Conservation (phyloP, 1,140 invertebrate species). For the Caligus rogercresseyi region DNA sequence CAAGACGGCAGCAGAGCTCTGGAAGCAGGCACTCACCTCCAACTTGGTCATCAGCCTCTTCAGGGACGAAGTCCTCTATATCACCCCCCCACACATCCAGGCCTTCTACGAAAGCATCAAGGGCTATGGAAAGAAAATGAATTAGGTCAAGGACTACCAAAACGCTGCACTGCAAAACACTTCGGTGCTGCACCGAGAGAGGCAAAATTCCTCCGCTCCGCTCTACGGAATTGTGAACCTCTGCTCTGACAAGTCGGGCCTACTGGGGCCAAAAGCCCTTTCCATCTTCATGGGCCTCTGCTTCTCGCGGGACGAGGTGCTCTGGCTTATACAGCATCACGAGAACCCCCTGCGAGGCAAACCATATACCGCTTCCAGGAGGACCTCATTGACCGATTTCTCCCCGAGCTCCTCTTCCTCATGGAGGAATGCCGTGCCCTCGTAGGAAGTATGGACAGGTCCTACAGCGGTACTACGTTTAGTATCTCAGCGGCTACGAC, state of each 20-base stretch:
- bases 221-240: slow-evolving; percentile 87
- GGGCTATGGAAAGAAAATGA: slow-evolving; percentile 81
- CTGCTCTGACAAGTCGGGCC: slow-evolving; percentile 91
- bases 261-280: slow-evolving; percentile 89
- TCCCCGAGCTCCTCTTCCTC: too few species aligned
- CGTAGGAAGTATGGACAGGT: slow-evolving; percentile 36
- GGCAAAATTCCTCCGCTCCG: slow-evolving; percentile 82
- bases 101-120: slow-evolving; percentile 86
- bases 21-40: slow-evolving; percentile 56
- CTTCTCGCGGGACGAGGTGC: too few species aligned
- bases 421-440: slow-evolving; percentile 79
- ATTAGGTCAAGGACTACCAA: too few species aligned
- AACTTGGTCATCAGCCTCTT: slow-evolving; percentile 85
- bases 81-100: slow-evolving; percentile 85
- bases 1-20: too few species aligned
- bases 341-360: too few species aligned
- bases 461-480: slow-evolving; percentile 91
- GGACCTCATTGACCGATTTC: too few species aligned
- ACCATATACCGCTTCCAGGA: too few species aligned
- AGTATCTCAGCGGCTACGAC: slow-evolving; percentile 89
- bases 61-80: too few species aligned
- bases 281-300: slow-evolving; percentile 89
- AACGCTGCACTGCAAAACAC: too few species aligned
- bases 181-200: slow-evolving; percentile 71
- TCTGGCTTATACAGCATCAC: too few species aligned